Evolutionary conservation across 30 jellyfish, hydroid and myxozoan genomes (phyloP).

Genomic region (Aurelia sp.): DNA sequence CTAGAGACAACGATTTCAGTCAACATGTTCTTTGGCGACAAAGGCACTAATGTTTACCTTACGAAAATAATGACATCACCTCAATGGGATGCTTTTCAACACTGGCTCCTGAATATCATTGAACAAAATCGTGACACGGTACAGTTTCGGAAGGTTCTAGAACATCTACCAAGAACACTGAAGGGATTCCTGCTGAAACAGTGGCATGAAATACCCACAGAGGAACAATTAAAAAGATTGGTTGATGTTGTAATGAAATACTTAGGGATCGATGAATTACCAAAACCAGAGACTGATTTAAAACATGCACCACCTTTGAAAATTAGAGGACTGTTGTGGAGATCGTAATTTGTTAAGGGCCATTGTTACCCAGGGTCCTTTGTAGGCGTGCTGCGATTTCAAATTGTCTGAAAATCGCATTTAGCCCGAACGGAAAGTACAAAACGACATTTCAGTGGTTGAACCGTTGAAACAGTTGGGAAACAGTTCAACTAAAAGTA

Average conservation of each 20-base stretch:
- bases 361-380: no score
- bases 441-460: no score
- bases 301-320: conserved; percentile 93
- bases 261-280: conserved; percentile 66
- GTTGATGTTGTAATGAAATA: conserved; percentile 65
- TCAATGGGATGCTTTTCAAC: conserved; percentile 86
- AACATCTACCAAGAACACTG: conserved; percentile 69
- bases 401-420: no score
- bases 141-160: conserved; percentile 81
- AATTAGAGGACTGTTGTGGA: conserved; percentile 96
- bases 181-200: conserved; percentile 82
- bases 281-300: conserved; percentile 23
- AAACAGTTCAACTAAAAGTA: no score
- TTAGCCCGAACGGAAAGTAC: no score
- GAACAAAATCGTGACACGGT: conserved; percentile 84
- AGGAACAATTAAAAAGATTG: conserved; percentile 69
- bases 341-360: conserved; percentile 55
- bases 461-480: no score
- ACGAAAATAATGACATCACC: conserved; percentile 87
- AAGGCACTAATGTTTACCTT: conserved; percentile 78
- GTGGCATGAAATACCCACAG: conserved; percentile 97
- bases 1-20: conserved; percentile 85
- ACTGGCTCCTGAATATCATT: conserved; percentile 93
- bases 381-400: no score
- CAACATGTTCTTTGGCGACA: conserved; percentile 97